Evolutionary conservation across 2,888 invertebrate species (phyloP), one percentile per base, ranked within the genome.

Genomic region (Tortricodes alternella): DNA sequence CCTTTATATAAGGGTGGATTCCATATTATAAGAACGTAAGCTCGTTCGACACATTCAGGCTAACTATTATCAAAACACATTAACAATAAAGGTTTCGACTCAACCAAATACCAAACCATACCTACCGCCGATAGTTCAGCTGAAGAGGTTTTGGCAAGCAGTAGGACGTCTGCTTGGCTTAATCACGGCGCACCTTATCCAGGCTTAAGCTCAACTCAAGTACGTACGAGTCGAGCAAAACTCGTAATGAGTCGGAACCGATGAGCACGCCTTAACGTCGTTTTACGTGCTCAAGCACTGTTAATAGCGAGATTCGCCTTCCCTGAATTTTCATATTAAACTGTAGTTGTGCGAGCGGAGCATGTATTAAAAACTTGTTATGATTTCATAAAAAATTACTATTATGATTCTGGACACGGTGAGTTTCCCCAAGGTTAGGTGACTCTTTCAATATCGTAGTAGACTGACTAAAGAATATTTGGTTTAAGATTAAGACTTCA

Each of bases 61-160:
- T n/a, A n/a, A n/a, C n/a, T n/a, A n/a, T n/a, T n/a, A n/a, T n/a
- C n/a, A n/a, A n/a, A n/a, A n/a, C n/a, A n/a, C n/a, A 48, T 24
- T 41, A 15, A 23, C 23, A 13, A 8, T 13, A 11, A 29, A 29
- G 29, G 4, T 29, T 11, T 9, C 11, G 41, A 43, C 35, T 43
- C 41, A 41, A 21, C 27, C 48, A 41, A 27, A 18, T 38, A 32
- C 29, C 8, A 32, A 56, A 44, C 34, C 27, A 16, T 49, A 35
- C 23, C 9, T 74, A 70, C 68, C 62, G 66, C 70, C 72, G 64
- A 65, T 69, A 72, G 69, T 69, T 51, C 38, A 74, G 75, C 69
- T 85, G 73, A 80, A 87, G 86, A 83, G 85, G 85, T 83, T 86
- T 87, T 89, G 89, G 85, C 84, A 84, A 78, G 81, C 77, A 78